Percentiles rank a stretch among this genome's conserved stretches.
phyloP scores from a whole-genome alignment of 2,888 invertebrate species.

The Cryptocheilus praepositus region DNA sequence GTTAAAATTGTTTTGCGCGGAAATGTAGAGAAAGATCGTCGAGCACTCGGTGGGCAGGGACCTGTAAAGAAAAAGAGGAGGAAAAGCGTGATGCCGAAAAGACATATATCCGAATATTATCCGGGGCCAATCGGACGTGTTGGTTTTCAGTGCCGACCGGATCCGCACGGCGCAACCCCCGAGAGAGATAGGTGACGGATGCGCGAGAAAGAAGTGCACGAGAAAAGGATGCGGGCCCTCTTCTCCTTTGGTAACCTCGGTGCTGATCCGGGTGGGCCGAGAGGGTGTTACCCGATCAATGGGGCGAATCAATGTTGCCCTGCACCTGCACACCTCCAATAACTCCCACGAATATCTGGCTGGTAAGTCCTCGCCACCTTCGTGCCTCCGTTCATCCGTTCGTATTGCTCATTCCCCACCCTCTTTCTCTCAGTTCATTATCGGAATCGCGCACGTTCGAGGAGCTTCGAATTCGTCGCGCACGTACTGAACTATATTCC shows the following conservation, averaged over 20 bases:
- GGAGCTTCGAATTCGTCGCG: no score
- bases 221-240: conserved; percentile 61
- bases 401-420: conserved; percentile 48
- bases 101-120: conserved; percentile 35
- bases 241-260: conserved; percentile 60
- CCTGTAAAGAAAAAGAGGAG: conserved; percentile 4
- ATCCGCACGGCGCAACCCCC: conserved; percentile 57
- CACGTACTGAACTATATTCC: no score
- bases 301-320: conserved; percentile 57
- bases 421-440: conserved; percentile 10
- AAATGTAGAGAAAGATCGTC: no score
- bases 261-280: conserved; percentile 60
- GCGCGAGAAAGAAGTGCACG: conserved; percentile 57
- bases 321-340: conserved; percentile 63
- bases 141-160: conserved; percentile 68
- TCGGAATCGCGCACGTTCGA: background rate
- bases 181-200: conserved; percentile 65
- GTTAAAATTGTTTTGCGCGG: no score
- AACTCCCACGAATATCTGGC: conserved; percentile 61
- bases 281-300: conserved; percentile 57
- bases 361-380: conserved; percentile 64
- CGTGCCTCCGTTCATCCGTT: conserved; percentile 59
- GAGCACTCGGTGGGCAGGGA: no score
- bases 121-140: conserved; percentile 63
- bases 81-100: background rate